Base-by-base conservation (phyloP, 2,113 vertebrate genomes). In the Pseudorectes ferrugineus region DNA sequence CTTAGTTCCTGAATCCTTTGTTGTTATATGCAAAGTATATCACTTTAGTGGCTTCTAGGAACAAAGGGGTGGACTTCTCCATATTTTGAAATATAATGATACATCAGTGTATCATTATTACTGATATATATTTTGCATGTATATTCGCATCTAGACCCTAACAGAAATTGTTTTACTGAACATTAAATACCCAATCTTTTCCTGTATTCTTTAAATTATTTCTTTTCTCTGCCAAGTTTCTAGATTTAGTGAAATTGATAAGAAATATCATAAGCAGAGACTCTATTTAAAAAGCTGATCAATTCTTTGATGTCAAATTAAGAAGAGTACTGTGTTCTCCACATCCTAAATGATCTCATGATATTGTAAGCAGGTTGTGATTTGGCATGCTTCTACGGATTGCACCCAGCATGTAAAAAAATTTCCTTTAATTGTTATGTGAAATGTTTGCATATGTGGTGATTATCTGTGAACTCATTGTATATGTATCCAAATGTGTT, bases 391-490 rank as follows among this genome's bases (percentile, higher is more conserved):
- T 98, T 98, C 96, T 98, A 97, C 93, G 96, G 98, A 98, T 95
- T 98, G 98, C 98, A 98, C 98, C 97, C 98, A 96, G 98, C 98
- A 99, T 98, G 98, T 98, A 98, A 98, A 98, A 98, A 98, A 98
- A 86, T 72, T 95, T 91, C 97, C 95, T 97, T 98, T 98, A 98
- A 97, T 98, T 98, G 98, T 99, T 98, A 97, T 96, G 98, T 98
- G 98, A 98, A 97, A 98, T 98, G 97, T 98, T 98, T 99, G 98
- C 98, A 98, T 97, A 98, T 98, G 97, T 98, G 98, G 97, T 98
- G 97, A 97, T 97, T 98, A 97, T 98, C 97, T 98, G 98, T 99
- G 98, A 98, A 97, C 97, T 98, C 95, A 98, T 97, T 98, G 97
- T 98, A 98, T 85, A 94, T 98, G 98, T 99, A 98, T 97, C 94